These are phyloP conservation scores for Hirtodrosophila confusa DNA, from an alignment of 2,888 invertebrate genomes.

Conservation along the genomic window DNA sequence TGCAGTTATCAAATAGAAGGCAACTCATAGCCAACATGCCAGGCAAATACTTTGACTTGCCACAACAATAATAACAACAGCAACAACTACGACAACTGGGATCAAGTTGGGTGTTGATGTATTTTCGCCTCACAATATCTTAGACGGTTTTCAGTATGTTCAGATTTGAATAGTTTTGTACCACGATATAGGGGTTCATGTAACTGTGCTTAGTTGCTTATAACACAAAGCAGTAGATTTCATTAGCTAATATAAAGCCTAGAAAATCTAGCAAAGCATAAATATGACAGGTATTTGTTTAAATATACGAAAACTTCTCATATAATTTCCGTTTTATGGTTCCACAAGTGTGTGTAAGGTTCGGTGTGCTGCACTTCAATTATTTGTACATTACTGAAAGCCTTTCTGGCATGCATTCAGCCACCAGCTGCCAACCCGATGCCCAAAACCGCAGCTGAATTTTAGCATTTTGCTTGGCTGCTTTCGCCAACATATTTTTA, in stretches of 20 bases:
- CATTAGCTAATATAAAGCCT: conserved; percentile 18
- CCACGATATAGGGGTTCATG: background rate
- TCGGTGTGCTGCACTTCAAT: conserved; percentile 3
- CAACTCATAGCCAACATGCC: conserved; percentile 36
- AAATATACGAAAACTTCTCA: background rate
- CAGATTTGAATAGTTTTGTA: conserved; percentile 17
- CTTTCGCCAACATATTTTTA: conserved; percentile 50
- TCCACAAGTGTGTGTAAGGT: conserved; percentile 2
- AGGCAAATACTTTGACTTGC: conserved; percentile 52
- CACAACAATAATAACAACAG: conserved; percentile 13
- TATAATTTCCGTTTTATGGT: too few species aligned
- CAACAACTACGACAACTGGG: conserved; percentile 5
- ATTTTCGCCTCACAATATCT: conserved; percentile 6
- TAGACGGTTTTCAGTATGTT: too few species aligned
- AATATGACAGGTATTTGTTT: background rate
- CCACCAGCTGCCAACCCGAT: conserved; percentile 9
- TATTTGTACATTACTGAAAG: conserved; percentile 27
- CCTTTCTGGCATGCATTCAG: conserved; percentile 4
- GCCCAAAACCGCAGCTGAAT: conserved; percentile 36
- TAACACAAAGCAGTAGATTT: conserved; percentile 5
- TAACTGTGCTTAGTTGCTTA: conserved; percentile 3
- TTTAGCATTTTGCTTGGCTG: conserved; percentile 61
- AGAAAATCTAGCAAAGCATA: too few species aligned
- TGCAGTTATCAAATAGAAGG: conserved; percentile 64
- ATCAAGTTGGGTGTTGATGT: conserved; percentile 15